Evolutionary conservation across 2,113 vertebrate genomes (phyloP).

Genomic region (Pycnonotus jocosus): DNA sequence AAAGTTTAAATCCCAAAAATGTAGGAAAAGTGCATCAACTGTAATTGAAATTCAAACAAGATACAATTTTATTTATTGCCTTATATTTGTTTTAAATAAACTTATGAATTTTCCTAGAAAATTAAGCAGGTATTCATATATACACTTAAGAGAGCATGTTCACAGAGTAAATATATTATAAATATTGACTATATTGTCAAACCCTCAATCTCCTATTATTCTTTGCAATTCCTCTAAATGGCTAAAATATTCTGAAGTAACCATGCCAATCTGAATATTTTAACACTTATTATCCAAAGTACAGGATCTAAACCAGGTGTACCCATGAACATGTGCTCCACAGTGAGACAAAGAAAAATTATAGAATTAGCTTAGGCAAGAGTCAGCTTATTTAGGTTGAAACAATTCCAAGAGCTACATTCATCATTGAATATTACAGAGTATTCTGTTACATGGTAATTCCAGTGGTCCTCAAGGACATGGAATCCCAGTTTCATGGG

Average conservation of each 20-base stretch:
- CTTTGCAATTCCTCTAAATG: neutral
- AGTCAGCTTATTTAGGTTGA: neutral
- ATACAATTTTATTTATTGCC: neutral
- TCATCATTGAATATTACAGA: neutral
- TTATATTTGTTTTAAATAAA: neutral
- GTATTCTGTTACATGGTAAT: neutral
- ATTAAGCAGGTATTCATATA: neutral
- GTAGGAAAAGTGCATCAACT: neutral
- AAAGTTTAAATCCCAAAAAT: neutral
- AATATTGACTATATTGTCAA: neutral
- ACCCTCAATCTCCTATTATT: neutral
- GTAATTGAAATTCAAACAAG: neutral
- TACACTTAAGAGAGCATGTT: neutral
- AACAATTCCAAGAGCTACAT: neutral
- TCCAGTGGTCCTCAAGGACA: fast-evolving
- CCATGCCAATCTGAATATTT: neutral
- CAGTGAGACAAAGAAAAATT: neutral
- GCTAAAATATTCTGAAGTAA: neutral
- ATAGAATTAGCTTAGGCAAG: neutral
- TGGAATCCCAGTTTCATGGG: neutral
- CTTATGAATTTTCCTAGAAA: neutral
- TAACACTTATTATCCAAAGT: neutral
- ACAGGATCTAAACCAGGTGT: neutral
- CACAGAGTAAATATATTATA: neutral
- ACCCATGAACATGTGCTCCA: neutral